Percentiles rank a stretch among this genome's conserved stretches.
Conservation (phyloP, 2,797 vertebrate species). For the Astyanax mexicanus region DNA sequence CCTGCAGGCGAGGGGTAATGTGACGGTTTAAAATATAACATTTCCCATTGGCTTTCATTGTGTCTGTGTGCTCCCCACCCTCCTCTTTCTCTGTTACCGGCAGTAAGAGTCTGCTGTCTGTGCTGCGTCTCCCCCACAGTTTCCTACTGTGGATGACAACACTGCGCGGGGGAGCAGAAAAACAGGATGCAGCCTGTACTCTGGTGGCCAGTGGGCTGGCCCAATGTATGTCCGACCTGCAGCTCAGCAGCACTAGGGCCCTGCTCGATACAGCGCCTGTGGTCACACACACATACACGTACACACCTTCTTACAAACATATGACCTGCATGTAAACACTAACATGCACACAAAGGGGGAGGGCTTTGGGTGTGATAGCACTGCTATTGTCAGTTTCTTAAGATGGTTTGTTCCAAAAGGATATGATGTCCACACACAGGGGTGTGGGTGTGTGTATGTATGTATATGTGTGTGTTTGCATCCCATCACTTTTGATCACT, state of each 20-base stretch:
- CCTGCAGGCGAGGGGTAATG: neutral
- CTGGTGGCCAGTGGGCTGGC: constrained; percentile 65
- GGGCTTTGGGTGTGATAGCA: constrained; percentile 12
- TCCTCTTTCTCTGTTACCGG: constrained; percentile 36
- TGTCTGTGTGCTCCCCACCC: constrained; percentile 28
- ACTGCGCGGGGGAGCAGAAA: constrained; percentile 78
- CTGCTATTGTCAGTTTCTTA: constrained; percentile 2
- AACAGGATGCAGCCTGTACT: constrained; percentile 79
- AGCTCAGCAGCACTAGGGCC: constrained; percentile 18
- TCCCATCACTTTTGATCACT: constrained; percentile 46
- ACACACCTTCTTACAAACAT: neutral
- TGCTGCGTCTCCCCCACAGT: constrained; percentile 78
- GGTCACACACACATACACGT: neutral
- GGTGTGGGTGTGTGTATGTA: constrained; percentile 34
- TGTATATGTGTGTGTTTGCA: constrained; percentile 39
- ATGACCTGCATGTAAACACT: too few species aligned
- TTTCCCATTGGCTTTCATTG: constrained; percentile 3
- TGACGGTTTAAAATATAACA: constrained; percentile 5
- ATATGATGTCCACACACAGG: constrained; percentile 38
- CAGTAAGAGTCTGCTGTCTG: constrained; percentile 49
- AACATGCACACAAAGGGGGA: neutral
- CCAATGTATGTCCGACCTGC: constrained; percentile 47
- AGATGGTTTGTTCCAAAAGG: neutral
- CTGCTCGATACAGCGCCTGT: constrained; percentile 37
- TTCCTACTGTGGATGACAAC: constrained; percentile 80